Conservation (phyloP, 2,113 vertebrate species). For the Saccopteryx bilineata region DNA sequence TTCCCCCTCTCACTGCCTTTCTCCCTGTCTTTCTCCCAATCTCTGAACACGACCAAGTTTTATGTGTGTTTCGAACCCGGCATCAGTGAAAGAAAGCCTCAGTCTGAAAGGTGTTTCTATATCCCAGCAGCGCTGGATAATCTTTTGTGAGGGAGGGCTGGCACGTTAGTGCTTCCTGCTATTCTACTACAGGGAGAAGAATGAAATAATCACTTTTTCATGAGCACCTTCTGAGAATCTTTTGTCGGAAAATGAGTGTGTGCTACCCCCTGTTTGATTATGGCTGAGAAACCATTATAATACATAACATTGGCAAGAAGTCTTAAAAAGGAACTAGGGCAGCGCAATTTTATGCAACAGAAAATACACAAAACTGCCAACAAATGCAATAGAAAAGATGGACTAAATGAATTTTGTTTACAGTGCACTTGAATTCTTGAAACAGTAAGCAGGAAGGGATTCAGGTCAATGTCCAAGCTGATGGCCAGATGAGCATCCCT, state of each 20-base stretch:
- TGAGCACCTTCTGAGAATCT: constrained; percentile 57
- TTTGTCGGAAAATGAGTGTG: constrained; percentile 19
- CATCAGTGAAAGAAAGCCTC: background rate
- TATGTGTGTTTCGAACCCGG: fast-evolving
- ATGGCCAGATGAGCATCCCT: background rate
- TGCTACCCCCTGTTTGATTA: constrained; percentile 38
- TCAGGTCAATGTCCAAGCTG: background rate
- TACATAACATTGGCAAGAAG: constrained; percentile 41
- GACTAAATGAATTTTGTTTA: background rate
- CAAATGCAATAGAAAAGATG: background rate
- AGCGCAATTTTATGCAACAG: background rate
- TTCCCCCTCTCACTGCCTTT: background rate
- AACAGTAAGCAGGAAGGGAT: background rate
- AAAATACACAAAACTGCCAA: background rate
- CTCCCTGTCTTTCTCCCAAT: background rate
- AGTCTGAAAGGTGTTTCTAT: background rate
- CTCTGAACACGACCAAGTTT: background rate
- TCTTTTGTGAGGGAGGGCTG: background rate
- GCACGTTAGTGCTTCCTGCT: background rate
- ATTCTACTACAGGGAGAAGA: background rate
- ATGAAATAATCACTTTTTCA: background rate
- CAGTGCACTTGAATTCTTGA: background rate
- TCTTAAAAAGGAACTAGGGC: constrained; percentile 45
- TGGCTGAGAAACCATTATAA: constrained; percentile 48
- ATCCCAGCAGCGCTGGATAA: background rate